Evolutionary conservation across 2,797 vertebrate species (phyloP), one percentile per base, ranked within the genome.

Genomic region (Hemitrygon akajei): DNA sequence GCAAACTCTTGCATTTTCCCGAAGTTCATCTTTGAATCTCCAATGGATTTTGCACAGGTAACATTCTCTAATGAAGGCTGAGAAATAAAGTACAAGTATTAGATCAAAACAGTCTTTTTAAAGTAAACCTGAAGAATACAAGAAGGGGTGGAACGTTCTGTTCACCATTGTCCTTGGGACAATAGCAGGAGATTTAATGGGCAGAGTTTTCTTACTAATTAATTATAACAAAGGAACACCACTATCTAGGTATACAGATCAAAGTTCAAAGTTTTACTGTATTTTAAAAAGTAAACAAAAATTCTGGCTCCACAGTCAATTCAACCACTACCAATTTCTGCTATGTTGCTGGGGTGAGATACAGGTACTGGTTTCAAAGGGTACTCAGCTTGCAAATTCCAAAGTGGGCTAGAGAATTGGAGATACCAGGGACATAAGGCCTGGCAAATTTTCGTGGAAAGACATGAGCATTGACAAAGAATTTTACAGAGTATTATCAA

Each of bases 11-110:
- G 91, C 71, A 93, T 93, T 58, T 93, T 93, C 12, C 91, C 91
- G 56, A 93, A 75, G 91, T 93, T 93, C 91, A 93, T 30, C 40
- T 73, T 93, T 76, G 91, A 93, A 73, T 93, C 91, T 11, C 91
- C 91, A 56, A 93, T 75, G 76, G 91, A 93, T 58, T 93, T 93
- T 47, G 91, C 56, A n/a, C 91, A 76, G 91, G 25, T 93, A 76
- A 76, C 73, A 76, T 93, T 93, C 12, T 93, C 91, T 58, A 47
- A 11, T 56, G 91, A 93, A 76, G 91, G 71, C 91, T 93, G 91
- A 91, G 89, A 56, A 93, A 27, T n/a, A 16, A 47, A 71, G 27
- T 37, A 75, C 47, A 73, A 73, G 76, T 56, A 40, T 37, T 25
- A 69, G 58, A 34, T 37, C n/a, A 0, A n/a, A 63, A 16, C 84